Evolutionary conservation across 1,140 invertebrate genomes (phyloP), one percentile per base, ranked within the genome.

Genomic region (Zelostemma sp.): DNA sequence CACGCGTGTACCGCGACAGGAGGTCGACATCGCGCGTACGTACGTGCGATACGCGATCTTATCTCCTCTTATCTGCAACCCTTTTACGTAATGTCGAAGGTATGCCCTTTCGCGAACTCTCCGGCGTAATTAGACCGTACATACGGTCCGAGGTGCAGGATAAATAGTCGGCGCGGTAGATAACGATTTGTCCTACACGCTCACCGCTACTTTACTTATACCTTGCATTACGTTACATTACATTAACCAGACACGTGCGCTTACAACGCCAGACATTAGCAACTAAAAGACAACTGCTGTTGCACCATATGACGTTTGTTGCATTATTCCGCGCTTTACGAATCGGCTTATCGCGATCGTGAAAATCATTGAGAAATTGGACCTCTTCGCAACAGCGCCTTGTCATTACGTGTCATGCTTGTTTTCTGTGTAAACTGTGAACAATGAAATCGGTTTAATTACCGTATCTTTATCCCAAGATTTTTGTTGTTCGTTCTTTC

Each of bases 1-100:
- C 72, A 69, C 72, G 65, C 60, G 60, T 51, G 61, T 58, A n/a
- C n/a, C 63, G 65, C 64, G 61, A 68, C 68, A 70, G 56, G 62
- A 75, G 71, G 63, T 65, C 33, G n/a, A n/a, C 40, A 21, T 12
- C 43, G 59, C 72, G 68, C 68, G 56, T 61, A 72, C 56, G 67
- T 38, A 38, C 11, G n/a, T n/a, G n/a, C n/a, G n/a, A 48, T 28
- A 49, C 62, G 63, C 71, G 78, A 80, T 80, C 68, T 74, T 80
- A 79, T 81, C 79, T 54, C 40, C 25, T 18, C 47, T 69, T 69
- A 69, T 70, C 68, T 43, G 46, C 25, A 50, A 56, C 57, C 61
- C 62, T 62, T 62, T 58, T 54, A 69, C 63, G 62, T 73, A 70
- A 67, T 72, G 71, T 59, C 60, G 58, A 62, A 62, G 66, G 61